Percentiles rank a stretch among this genome's conserved stretches.
phyloP scores from a whole-genome alignment of 2,113 vertebrate genomes.

The Passer montanus region DNA sequence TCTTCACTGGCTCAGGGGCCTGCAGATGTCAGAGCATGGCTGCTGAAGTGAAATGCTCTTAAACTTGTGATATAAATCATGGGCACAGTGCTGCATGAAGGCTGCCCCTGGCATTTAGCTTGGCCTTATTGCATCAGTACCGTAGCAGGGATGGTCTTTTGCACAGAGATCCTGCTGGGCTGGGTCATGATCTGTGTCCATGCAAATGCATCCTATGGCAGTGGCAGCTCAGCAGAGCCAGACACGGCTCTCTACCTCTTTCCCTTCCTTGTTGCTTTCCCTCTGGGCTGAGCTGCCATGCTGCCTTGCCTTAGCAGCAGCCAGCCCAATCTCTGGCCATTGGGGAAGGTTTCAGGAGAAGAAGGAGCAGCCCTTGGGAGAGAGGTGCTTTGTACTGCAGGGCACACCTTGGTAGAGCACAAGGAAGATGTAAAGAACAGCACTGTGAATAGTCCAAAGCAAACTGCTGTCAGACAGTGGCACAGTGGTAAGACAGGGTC shows the following conservation, averaged over 20 bases:
- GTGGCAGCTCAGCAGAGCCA: background rate
- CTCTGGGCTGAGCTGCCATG: background rate
- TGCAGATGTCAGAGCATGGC: accelerated
- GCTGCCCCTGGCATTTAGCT: background rate
- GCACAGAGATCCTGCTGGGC: background rate
- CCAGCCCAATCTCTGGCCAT: accelerated
- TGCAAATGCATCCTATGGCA: background rate
- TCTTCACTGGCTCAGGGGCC: background rate
- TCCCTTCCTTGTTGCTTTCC: background rate
- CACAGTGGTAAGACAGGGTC: accelerated
- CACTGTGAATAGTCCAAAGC: background rate
- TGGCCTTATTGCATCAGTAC: background rate
- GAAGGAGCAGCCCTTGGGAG: background rate
- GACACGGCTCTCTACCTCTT: background rate
- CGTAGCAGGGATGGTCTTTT: background rate
- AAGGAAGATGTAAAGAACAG: background rate
- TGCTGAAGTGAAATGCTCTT: background rate
- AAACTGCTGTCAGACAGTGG: background rate
- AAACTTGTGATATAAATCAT: background rate
- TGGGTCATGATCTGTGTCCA: background rate
- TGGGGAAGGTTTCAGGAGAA: background rate
- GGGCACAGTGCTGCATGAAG: accelerated
- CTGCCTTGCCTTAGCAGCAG: background rate
- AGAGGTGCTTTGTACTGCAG: background rate
- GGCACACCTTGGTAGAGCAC: background rate